Percentiles rank a stretch among this genome's conserved stretches.
Conservation (phyloP, 2,888 invertebrate species). For the Oscheius myriophilus region DNA sequence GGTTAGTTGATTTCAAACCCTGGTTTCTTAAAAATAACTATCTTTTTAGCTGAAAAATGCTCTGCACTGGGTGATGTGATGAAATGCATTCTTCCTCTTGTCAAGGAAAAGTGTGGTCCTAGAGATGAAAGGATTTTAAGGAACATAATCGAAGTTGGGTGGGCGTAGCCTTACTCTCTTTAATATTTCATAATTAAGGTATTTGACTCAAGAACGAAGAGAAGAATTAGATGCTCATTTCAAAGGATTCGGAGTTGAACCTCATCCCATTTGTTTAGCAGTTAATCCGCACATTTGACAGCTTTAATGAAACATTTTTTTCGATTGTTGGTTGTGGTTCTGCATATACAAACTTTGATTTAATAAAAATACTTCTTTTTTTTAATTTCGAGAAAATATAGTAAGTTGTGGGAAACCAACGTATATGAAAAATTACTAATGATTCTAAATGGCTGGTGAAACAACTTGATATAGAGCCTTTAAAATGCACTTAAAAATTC, state of each 20-base stretch:
- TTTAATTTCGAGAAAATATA: too few species aligned
- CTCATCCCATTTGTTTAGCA: conserved; percentile 35
- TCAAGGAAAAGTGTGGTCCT: conserved; percentile 40
- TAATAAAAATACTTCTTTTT: too few species aligned
- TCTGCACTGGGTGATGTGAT: conserved; percentile 37
- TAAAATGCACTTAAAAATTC: too few species aligned
- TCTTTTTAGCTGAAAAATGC: conserved; percentile 38
- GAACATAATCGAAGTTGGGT: conserved; percentile 45
- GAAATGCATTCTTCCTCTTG: conserved; percentile 42
- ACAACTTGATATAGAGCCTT: too few species aligned
- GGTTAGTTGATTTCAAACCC: conserved; percentile 28
- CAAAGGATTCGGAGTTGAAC: conserved; percentile 44
- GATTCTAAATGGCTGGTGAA: too few species aligned
- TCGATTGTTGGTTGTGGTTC: too few species aligned
- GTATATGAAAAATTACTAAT: too few species aligned
- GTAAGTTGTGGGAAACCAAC: too few species aligned
- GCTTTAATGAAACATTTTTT: too few species aligned
- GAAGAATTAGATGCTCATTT: conserved; percentile 44
- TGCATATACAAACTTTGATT: too few species aligned
- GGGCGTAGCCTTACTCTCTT: background rate
- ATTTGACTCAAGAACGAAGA: conserved; percentile 39
- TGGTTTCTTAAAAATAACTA: background rate
- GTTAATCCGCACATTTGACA: conserved; percentile 33
- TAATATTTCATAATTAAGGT: conserved; percentile 35
- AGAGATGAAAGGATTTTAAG: conserved; percentile 38